A percentile compares a stretch with the other conserved stretches of the same genome.
Evolutionary conservation across 2,113 vertebrate genomes (phyloP).

Genomic region (Etia nguti): DNA sequence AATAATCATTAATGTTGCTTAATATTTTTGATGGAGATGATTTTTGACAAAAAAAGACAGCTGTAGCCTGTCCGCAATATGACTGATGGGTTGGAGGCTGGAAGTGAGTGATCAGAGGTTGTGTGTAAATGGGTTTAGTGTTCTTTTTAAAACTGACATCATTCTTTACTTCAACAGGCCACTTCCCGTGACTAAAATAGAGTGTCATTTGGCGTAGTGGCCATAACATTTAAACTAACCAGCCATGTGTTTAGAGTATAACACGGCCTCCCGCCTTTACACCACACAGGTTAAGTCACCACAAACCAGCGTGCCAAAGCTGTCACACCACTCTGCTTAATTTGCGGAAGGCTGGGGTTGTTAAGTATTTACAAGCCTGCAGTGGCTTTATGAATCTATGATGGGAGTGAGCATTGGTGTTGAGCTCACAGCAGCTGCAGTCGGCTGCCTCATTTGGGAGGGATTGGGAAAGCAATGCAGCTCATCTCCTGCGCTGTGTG

Average conservation of each 20-base stretch:
- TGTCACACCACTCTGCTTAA: conserved; percentile 16
- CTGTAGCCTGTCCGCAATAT: background rate
- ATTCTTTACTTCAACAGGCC: background rate
- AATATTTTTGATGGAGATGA: background rate
- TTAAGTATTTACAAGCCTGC: conserved; percentile 43
- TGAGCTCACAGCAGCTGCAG: conserved; percentile 46
- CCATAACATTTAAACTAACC: background rate
- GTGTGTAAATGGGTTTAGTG: background rate
- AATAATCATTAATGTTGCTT: background rate
- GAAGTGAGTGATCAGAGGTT: background rate
- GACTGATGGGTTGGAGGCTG: background rate
- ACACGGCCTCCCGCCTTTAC: background rate
- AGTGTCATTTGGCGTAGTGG: background rate
- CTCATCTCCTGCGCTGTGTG: conserved; percentile 10
- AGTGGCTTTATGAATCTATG: conserved; percentile 1
- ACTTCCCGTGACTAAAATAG: conserved; percentile 11
- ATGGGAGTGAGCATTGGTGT: background rate
- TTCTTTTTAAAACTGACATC: background rate
- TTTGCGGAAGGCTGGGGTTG: conserved; percentile 2
- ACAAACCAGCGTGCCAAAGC: background rate
- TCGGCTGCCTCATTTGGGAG: conserved; percentile 26
- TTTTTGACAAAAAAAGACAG: background rate
- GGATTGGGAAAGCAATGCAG: conserved; percentile 10
- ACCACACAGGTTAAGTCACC: conserved; percentile 27
- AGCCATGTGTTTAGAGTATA: background rate